Percentiles rank a stretch among this genome's conserved stretches.
Conservation (phyloP, 2,797 vertebrate genomes). For the Leontocebus nigricollis region DNA sequence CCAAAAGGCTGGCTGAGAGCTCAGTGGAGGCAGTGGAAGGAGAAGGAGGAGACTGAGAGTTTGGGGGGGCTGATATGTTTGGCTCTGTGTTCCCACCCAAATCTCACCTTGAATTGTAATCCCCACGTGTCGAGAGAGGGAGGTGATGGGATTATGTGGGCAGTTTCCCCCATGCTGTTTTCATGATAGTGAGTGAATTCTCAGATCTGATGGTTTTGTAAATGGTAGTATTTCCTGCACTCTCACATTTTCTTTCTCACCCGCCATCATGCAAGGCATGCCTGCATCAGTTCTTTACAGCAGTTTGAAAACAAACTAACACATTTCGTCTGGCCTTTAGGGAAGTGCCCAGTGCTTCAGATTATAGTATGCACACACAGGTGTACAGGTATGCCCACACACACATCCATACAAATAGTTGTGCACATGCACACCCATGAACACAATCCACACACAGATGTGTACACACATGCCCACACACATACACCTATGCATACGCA, state of each 20-base stretch:
- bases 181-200: background rate
- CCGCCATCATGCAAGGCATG: background rate
- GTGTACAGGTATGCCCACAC: background rate
- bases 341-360: background rate
- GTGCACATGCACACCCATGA: fast-evolving
- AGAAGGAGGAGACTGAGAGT: background rate
- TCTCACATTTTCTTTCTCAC: background rate
- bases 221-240: background rate
- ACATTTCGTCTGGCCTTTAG: background rate
- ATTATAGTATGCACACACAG: background rate
- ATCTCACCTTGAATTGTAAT: background rate
- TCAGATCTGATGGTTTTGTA: background rate
- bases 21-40: no score
- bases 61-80: background rate
- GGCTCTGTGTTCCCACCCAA: background rate
- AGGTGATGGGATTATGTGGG: background rate
- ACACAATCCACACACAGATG: no score
- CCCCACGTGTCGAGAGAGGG: no score
- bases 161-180: background rate
- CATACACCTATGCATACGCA: no score
- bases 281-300: background rate
- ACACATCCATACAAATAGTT: background rate
- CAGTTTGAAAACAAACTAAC: background rate
- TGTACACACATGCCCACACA: no score
- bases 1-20: background rate